Evolutionary conservation across 2,797 vertebrate species (phyloP).

Genomic region (Siniperca scherzeri): DNA sequence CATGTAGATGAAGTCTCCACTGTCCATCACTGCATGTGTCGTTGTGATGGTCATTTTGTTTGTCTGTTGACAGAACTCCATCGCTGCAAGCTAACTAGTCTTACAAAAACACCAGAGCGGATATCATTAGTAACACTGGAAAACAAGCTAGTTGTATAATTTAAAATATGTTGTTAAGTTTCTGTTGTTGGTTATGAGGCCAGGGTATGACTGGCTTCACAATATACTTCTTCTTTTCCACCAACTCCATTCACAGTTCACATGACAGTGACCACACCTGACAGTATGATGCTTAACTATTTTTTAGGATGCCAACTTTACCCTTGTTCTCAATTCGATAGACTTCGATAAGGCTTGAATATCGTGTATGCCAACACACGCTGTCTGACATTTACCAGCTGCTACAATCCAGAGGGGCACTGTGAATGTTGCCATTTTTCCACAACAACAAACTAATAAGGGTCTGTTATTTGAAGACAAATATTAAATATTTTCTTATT

Average conservation of each 20-base stretch:
- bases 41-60: neutral
- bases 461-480: neutral
- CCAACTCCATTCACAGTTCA: neutral
- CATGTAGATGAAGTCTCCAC: neutral
- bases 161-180: neutral
- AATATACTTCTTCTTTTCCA: neutral
- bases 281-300: too few species aligned
- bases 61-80: conserved; percentile 1
- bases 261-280: neutral
- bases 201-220: neutral
- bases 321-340: neutral
- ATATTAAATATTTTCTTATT: neutral
- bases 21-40: conserved; percentile 1
- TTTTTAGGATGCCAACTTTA: neutral
- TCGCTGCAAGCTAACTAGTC: neutral
- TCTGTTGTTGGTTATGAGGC: neutral
- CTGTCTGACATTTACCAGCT: neutral
- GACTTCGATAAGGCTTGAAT: neutral
- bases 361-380: neutral
- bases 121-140: neutral
- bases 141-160: neutral
- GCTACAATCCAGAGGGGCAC: neutral
- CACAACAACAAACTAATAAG: too few species aligned
- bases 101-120: neutral
- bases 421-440: too few species aligned